Evolutionary conservation across 2,888 invertebrate species (phyloP), one percentile per base, ranked within the genome.

Genomic region (Meta bourneti): DNA sequence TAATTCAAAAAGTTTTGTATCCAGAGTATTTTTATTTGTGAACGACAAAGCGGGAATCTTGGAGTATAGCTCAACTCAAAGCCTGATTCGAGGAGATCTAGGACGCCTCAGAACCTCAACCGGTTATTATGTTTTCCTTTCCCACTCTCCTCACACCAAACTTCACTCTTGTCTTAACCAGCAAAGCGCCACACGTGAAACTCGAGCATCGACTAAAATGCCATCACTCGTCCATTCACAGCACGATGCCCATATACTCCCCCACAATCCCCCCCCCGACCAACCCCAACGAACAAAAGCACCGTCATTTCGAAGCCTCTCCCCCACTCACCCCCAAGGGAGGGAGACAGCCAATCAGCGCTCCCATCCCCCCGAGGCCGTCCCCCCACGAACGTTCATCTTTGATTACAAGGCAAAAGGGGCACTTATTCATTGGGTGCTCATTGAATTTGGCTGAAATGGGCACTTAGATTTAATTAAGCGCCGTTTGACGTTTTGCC

Each of bases 401-500:
- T 92, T 92, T 92, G 92, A 92, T 92, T 91, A 91, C 91, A 83
- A 72, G 79, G 85, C 48, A 71, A 91, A 87, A 72, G 72, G 87
- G 79, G 75, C 83, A 78, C 87, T 85, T 83, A 87, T 91, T 92
- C 92, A 92, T 92, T 79, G 92, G 89, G 52, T 78, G 49, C 81
- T 89, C 89, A 89, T 92, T 89, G 92, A 92, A 92, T 93, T 90
- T 88, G 93, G 87, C 92, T 81, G 92, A 90, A 93, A 93, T 93
- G 92, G 91, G 90, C 86, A 93, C 93, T 93, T 93, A 93, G 93
- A 93, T 93, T 93, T 93, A 93, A 93, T 93, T 93, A 93, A 93
- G 92, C 91, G 92, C 74, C 93, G 92, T 93, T 93, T 93, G 93
- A 91, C 91, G 93, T 93, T 92, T 90, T 90, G 92, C 78, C 61